These are phyloP conservation scores for Ploceus nigricollis DNA, from an alignment of 2,113 vertebrate genomes.

Conservation along the genomic window DNA sequence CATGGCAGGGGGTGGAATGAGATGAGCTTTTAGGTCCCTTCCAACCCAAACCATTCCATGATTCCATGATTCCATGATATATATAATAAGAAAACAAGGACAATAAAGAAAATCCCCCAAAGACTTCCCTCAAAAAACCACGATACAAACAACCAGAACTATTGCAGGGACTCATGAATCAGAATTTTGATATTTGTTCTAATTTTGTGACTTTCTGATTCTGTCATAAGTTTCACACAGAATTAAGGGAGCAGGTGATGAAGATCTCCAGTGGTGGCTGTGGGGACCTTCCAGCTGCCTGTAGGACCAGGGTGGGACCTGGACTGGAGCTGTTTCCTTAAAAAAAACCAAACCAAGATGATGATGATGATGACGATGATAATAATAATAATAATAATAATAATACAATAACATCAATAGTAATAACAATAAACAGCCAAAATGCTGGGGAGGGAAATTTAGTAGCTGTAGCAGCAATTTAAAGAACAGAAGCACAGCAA, in stretches of 20 bases:
- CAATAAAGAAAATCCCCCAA: neutral
- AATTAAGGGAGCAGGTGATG: neutral
- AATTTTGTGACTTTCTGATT: neutral
- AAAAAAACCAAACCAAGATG: neutral
- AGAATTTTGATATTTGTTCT: neutral
- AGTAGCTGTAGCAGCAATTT: neutral
- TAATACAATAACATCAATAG: neutral
- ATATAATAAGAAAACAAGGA: neutral
- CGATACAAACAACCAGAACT: neutral
- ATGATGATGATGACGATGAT: too few relatives aligned
- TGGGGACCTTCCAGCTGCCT: neutral
- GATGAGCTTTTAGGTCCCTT: neutral
- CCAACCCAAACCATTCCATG: neutral
- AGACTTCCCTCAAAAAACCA: neutral
- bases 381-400: too few relatives aligned
- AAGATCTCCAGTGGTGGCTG: neutral
- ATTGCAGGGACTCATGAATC: neutral
- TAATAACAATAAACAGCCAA: neutral
- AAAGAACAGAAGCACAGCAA: neutral
- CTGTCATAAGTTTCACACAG: neutral
- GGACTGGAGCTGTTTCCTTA: neutral
- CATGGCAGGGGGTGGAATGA: too few relatives aligned
- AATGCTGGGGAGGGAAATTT: neutral
- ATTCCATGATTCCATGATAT: neutral
- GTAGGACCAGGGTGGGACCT: neutral